phyloP scores from a whole-genome alignment of 2,113 vertebrate species.

The Agapornis roseicollis region DNA sequence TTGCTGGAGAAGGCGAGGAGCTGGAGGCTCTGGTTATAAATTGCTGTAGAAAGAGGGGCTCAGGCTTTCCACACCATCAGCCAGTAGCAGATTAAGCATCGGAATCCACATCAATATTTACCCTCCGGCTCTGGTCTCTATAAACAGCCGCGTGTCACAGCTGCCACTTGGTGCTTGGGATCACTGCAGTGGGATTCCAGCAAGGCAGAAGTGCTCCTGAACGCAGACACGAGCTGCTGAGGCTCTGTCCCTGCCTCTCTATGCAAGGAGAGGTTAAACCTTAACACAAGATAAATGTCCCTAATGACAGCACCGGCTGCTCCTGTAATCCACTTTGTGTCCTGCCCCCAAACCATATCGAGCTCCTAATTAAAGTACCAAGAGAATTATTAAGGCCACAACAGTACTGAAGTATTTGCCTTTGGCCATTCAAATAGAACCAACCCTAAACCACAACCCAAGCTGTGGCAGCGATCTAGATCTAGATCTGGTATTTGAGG shows the following conservation, averaged over 20 bases:
- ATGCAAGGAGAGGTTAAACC: not conserved
- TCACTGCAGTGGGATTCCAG: not conserved
- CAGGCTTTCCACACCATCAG: not conserved
- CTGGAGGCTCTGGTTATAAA: not conserved
- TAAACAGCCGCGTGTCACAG: not conserved
- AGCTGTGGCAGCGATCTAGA: not conserved
- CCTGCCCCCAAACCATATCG: conserved; percentile 27
- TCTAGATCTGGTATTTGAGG: not conserved
- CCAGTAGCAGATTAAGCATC: not conserved
- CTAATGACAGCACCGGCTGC: conserved; percentile 4
- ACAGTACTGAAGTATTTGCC: not conserved
- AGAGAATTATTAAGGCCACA: not conserved
- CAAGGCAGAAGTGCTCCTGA: not conserved
- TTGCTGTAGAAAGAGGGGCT: not conserved
- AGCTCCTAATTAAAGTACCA: conserved; percentile 3
- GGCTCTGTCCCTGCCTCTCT: not conserved
- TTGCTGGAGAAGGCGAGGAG: not conserved
- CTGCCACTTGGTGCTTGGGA: not conserved
- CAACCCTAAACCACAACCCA: not conserved
- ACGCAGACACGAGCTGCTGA: not conserved
- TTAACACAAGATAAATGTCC: not conserved
- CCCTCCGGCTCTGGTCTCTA: not conserved
- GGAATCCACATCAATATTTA: not conserved
- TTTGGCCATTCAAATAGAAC: not conserved
- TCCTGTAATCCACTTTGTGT: conserved; percentile 8